phyloP scores from a whole-genome alignment of 2,888 invertebrate genomes.

The Cylloceria caligata region DNA sequence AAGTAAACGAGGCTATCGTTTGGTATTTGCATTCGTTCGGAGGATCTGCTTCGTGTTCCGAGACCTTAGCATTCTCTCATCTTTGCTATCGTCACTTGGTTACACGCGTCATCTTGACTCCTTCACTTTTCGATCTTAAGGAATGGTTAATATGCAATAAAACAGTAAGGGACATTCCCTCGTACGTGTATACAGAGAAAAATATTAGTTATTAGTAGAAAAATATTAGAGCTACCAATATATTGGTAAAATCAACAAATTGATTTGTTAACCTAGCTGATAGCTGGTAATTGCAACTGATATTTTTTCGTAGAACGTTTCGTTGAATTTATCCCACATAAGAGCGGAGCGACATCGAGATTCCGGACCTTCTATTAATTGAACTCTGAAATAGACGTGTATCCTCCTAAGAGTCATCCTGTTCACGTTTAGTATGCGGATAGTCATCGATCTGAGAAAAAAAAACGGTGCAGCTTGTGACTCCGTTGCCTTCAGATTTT shows the following conservation, averaged over 20 bases:
- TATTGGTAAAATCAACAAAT: too few relatives aligned
- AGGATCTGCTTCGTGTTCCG: slow-evolving; percentile 47
- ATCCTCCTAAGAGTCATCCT: slow-evolving; percentile 20
- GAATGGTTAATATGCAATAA: slow-evolving; percentile 80
- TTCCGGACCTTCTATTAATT: slow-evolving; percentile 39
- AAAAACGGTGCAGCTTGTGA: not conserved
- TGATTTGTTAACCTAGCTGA: too few relatives aligned
- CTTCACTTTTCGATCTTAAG: slow-evolving; percentile 27
- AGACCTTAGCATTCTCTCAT: slow-evolving; percentile 32
- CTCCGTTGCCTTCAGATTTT: not conserved
- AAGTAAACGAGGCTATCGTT: slow-evolving; percentile 66
- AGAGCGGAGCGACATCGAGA: slow-evolving; percentile 24
- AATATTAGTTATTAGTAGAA: too few relatives aligned
- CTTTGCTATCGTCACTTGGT: slow-evolving; percentile 45
- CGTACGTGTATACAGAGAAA: slow-evolving; percentile 22
- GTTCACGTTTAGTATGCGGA: slow-evolving; percentile 13
- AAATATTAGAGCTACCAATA: too few relatives aligned
- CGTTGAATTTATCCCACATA: slow-evolving; percentile 32
- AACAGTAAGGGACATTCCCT: slow-evolving; percentile 67
- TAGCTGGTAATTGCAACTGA: too few relatives aligned
- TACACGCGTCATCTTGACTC: slow-evolving; percentile 23
- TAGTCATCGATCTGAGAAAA: not conserved
- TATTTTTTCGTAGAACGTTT: slow-evolving; percentile 51
- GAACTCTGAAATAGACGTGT: slow-evolving; percentile 53
- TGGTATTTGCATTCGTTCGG: slow-evolving; percentile 44